Base-by-base conservation (phyloP, 53 echinoderm and acorn worm species). In the Holothuria scabra region DNA sequence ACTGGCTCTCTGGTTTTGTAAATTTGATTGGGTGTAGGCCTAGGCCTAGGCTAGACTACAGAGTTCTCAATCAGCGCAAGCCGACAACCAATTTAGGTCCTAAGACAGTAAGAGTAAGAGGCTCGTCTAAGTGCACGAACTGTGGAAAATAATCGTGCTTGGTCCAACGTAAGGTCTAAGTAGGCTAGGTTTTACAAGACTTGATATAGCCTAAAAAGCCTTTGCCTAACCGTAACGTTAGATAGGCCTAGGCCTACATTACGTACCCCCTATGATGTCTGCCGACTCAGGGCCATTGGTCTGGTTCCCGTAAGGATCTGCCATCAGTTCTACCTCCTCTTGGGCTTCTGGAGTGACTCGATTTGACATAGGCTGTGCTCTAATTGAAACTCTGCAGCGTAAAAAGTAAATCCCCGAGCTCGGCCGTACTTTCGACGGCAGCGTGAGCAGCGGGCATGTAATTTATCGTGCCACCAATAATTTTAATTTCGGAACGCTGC, bases 321-420 rank as follows among this genome's bases (percentile, higher is more conserved):
- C 90, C 93, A 93, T 93, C 33, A 90, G 70, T 83, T 90, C 90
- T 21, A 85, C 90, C 60, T 93, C 90, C 86, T 93, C 93, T 74
- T 76, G 67, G 66, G 69, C 87, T 61, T 89, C 89, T 25, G 89
- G 89, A 19, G 85, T 85, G 61, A 89, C 89, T 12, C 89, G 84
- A 80, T 89, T 85, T 66, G 89, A 89, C 89, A 89, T 89, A 78
- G 78, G 78, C 58, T 78, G 19, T 20, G 31, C 56, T 78, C 57
- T 58, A 28, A 78, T 78, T 78, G 56, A 78, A 56, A 56, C 56
- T 31, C 56, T 56, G 18, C 78, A 78, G 56, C 58, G 28, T 78
- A 32, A 78, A 78, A 64, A 64, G 28, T 30, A 64, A 64, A 64
- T 26, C 23, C 30, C 72, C 44, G 72, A 24, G 72, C 24, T 22